These are phyloP conservation scores for Thryonomys swinderianus DNA, from an alignment of 2,113 vertebrate species.

Conservation along the genomic window DNA sequence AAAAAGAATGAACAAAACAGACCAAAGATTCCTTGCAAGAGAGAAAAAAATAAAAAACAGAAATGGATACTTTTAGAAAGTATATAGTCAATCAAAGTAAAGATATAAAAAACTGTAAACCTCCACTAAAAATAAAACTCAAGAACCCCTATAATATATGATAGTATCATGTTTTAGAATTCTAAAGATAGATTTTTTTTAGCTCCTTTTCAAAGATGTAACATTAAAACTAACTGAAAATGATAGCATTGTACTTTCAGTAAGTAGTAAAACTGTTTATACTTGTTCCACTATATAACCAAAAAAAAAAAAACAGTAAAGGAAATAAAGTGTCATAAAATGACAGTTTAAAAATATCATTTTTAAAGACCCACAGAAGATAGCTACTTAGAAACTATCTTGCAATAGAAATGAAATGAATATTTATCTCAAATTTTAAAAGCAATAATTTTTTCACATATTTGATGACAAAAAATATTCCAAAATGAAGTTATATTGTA, in stretches of 20 bases:
- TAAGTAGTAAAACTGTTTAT: constrained; percentile 12
- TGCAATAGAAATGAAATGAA: constrained; percentile 28
- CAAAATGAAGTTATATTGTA: constrained; percentile 1
- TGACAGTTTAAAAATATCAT: neutral
- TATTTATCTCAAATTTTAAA: neutral
- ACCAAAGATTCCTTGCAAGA: neutral
- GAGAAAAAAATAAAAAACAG: constrained; percentile 4
- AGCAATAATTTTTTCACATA: constrained; percentile 26
- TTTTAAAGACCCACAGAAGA: constrained; percentile 43
- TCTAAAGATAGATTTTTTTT: constrained; percentile 49
- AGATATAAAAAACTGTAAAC: neutral
- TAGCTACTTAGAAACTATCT: neutral
- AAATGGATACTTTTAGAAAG: constrained; percentile 10
- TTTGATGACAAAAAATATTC: constrained; percentile 28
- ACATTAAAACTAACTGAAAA: constrained; percentile 44
- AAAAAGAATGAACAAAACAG: neutral
- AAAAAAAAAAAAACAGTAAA: constrained; percentile 44
- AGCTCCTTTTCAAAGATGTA: neutral
- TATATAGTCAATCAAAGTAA: neutral
- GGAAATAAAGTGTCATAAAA: constrained; percentile 22
- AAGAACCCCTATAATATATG: neutral
- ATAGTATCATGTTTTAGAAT: neutral
- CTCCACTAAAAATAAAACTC: neutral
- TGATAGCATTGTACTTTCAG: constrained; percentile 2
- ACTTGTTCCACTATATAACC: neutral